Evolutionary conservation across 2,797 vertebrate genomes (phyloP).

Genomic region (Molothrus ater): DNA sequence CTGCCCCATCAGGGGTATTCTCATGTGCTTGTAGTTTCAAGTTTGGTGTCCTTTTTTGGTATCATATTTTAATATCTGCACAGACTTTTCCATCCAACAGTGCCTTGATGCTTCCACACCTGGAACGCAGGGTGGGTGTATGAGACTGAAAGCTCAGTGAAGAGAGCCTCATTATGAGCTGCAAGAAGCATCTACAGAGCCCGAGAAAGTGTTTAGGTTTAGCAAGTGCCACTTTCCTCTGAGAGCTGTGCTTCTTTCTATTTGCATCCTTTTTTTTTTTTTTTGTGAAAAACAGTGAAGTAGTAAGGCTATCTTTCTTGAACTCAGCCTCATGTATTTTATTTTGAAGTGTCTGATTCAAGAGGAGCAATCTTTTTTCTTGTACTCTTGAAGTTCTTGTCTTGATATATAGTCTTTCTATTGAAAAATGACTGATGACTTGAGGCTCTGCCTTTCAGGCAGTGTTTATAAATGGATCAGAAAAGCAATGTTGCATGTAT

Average conservation of each 20-base stretch:
- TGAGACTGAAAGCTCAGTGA: not conserved
- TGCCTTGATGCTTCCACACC: not conserved
- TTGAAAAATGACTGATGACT: conserved; percentile 42
- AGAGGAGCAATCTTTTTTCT: not conserved
- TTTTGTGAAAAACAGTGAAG: not conserved
- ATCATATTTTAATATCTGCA: not conserved
- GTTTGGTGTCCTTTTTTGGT: not conserved
- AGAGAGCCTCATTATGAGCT: not conserved
- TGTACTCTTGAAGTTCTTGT: not conserved
- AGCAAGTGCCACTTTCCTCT: not conserved
- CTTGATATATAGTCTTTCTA: conserved; percentile 27
- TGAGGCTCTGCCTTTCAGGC: not conserved
- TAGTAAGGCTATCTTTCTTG: not conserved
- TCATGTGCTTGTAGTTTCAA: not conserved
- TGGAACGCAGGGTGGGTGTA: not conserved
- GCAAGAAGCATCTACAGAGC: not conserved
- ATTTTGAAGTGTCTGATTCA: conserved; percentile 17
- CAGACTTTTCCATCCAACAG: not conserved
- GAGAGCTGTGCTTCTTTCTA: not conserved
- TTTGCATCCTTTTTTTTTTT: not conserved
- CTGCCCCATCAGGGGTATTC: not conserved
- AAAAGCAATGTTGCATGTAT: not conserved
- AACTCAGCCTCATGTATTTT: not conserved
- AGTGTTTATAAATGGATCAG: conserved; percentile 48
- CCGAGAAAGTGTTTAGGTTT: not conserved